Conservation (phyloP, 2,888 invertebrate genomes). For the Apocheima hispidaria region DNA sequence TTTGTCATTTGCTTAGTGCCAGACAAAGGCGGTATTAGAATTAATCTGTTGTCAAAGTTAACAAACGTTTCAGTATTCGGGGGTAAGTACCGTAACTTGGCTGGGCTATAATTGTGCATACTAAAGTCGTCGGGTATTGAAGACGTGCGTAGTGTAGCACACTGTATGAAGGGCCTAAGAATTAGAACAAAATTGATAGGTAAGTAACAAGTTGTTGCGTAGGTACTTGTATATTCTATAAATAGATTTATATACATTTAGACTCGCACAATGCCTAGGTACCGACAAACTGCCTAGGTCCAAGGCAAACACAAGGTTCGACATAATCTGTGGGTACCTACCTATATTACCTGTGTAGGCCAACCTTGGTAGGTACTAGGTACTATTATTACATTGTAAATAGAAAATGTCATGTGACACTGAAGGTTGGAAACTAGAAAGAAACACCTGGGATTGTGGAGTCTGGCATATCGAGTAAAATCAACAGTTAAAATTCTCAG, state of each 20-base stretch:
- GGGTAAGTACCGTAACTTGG: no score
- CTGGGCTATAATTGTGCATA: no score
- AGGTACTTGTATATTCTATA: slow-evolving; percentile 5
- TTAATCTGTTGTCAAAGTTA: no score
- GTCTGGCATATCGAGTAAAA: no score
- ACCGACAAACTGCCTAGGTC: slow-evolving; percentile 45
- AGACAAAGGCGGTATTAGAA: no score
- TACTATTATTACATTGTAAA: slow-evolving; percentile 32
- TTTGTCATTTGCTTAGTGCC: no score
- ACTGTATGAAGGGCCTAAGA: no score
- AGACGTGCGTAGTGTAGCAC: no score
- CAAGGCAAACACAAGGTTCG: slow-evolving; percentile 56
- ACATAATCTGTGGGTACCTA: slow-evolving; percentile 36
- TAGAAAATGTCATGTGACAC: slow-evolving; percentile 13
- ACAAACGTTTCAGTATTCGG: no score
- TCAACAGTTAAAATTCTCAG: no score
- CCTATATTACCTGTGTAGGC: neutral
- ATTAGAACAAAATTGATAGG: neutral
- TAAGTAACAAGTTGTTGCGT: neutral
- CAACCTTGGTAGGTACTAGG: slow-evolving; percentile 34
- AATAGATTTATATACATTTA: slow-evolving; percentile 20
- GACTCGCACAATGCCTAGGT: slow-evolving; percentile 42
- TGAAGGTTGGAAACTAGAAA: slow-evolving; percentile 5
- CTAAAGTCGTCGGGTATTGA: no score
- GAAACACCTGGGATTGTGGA: neutral